Evolutionary conservation across 2,113 vertebrate species (phyloP).

Genomic region (Euleptes europaea): DNA sequence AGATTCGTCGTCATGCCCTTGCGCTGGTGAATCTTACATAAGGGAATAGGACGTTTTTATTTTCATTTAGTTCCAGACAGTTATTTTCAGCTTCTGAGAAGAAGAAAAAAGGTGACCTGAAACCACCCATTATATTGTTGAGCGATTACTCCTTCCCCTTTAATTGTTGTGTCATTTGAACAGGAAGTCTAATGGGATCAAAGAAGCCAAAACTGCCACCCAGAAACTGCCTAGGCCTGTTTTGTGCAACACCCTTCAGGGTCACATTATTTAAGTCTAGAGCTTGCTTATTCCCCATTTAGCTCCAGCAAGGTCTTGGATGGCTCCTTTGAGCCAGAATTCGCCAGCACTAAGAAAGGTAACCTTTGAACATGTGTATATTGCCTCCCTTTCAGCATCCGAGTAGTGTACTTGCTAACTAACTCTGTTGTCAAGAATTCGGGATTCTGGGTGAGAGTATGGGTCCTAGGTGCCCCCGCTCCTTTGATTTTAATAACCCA

Average conservation of each 20-base stretch:
- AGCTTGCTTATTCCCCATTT: background rate
- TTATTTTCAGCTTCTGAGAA: background rate
- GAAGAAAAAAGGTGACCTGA: background rate
- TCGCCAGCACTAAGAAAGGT: background rate
- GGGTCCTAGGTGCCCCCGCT: background rate
- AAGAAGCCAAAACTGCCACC: background rate
- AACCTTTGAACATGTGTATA: background rate
- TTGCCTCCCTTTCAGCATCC: background rate
- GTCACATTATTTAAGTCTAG: background rate
- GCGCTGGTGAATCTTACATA: background rate
- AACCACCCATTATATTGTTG: background rate
- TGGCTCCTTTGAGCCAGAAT: background rate
- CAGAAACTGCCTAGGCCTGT: background rate
- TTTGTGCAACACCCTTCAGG: background rate
- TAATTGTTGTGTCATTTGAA: background rate
- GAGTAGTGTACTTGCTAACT: background rate
- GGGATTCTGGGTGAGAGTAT: background rate
- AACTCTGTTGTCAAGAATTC: too few relatives aligned
- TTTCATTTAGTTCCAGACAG: background rate
- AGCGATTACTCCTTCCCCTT: background rate
- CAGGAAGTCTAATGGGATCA: background rate
- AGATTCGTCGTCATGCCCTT: background rate
- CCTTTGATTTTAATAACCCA: background rate
- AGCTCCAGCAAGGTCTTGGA: background rate
- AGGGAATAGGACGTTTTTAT: background rate